These are phyloP conservation scores for Festucalex cinctus DNA, from an alignment of 2,113 vertebrate species.

Conservation along the genomic window DNA sequence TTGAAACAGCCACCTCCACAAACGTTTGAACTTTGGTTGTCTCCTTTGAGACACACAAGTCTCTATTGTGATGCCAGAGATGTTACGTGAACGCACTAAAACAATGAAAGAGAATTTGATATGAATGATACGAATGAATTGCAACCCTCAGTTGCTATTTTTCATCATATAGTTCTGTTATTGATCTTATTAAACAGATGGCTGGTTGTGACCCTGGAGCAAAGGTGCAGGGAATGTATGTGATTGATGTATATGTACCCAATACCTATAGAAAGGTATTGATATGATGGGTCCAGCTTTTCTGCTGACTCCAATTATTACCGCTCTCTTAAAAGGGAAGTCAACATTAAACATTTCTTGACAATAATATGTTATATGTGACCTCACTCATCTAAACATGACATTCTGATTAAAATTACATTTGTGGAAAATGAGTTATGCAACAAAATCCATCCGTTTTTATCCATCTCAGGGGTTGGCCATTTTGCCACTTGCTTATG, in stretches of 20 bases:
- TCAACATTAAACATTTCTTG: too few species aligned
- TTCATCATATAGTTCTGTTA: constrained; percentile 57
- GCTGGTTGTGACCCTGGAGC: constrained; percentile 43
- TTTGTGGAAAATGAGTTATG: too few species aligned
- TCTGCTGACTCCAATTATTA: constrained; percentile 5
- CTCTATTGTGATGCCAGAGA: constrained; percentile 27
- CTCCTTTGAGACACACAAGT: constrained; percentile 9
- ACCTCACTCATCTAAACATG: too few species aligned
- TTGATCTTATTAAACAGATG: constrained; percentile 58
- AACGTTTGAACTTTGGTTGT: constrained; percentile 25
- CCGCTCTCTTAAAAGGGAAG: neutral
- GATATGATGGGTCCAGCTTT: constrained; percentile 48
- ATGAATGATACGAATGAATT: constrained; percentile 14
- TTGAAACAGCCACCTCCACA: constrained; percentile 36
- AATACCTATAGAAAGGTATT: constrained; percentile 57
- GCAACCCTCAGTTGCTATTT: constrained; percentile 26
- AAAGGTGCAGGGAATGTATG: constrained; percentile 27
- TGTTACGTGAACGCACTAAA: constrained; percentile 15
- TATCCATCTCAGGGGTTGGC: too few species aligned
- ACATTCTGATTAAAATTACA: too few species aligned
- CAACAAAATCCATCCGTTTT: too few species aligned
- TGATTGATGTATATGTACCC: constrained; percentile 50
- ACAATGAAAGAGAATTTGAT: neutral
- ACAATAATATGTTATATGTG: too few species aligned
- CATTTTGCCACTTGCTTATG: too few species aligned